Base-by-base conservation (phyloP, 1,140 invertebrate genomes). In the Leptinotarsa texana region DNA sequence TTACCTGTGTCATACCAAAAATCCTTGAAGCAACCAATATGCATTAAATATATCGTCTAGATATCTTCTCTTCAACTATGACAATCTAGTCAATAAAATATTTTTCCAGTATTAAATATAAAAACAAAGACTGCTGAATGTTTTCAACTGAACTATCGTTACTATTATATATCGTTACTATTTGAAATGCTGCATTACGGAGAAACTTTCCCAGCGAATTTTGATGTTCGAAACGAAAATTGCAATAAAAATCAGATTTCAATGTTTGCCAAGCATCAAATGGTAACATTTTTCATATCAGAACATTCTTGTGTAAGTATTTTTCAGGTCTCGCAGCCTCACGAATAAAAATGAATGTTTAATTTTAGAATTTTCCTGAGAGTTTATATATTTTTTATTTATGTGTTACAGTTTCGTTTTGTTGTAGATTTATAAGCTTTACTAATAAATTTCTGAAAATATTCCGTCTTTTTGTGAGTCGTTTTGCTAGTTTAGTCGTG, bases 71-170 rank as follows among this genome's bases (percentile, higher is more conserved):
- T 70, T 18, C 57, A 70, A 13, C 18, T 62, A 69, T 33, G 73
- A 68, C 42, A 73, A 68, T 80, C 79, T 80, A 80, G 79, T 80
- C 79, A 80, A 74, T 79, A 74, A 49, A 69, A 57, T 75, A 76
- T 73, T 67, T 62, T 62, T 73, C 73, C 79, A 80, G 79, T 80
- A 80, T 80, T 80, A 80, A 33, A 65, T 42, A 66, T 57, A 69
- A 66, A 62, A 79, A 71, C 74, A 77, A 80, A 80, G 79, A 80
- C 79, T 80, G 79, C 63, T 65, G 63, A 65, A 8, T 65, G 8
- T 21, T 65, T 65, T 65, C 63, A 15, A 13, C 21, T 15, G 21
- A 65, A 65, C 51, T 57, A 21, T 21, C 8, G 11, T 42, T 42
- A 42, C 33, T 11, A 42, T 42, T 42, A 21, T 21, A 21, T 21